Conservation (phyloP, 2,797 vertebrate species). For the Neosilurus mollespiculum region DNA sequence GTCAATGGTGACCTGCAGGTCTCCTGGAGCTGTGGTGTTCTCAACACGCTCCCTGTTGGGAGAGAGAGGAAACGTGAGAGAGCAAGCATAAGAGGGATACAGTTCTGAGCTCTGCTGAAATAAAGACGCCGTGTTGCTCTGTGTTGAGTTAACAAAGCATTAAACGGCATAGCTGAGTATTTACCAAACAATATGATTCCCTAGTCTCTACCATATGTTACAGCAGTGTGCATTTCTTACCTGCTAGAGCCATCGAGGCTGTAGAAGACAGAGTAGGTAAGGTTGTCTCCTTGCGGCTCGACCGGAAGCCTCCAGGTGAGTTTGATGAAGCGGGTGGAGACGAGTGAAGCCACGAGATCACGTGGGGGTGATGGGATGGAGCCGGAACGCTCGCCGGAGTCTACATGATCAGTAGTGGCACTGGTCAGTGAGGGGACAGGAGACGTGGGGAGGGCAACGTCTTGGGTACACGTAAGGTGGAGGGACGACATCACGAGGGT, state of each 20-base stretch:
- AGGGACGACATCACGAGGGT: conserved; percentile 60
- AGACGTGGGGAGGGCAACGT: conserved; percentile 94
- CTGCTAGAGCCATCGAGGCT: conserved; percentile 88
- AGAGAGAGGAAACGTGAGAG: no score
- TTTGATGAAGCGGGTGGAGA: conserved; percentile 98
- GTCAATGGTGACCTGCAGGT: conserved; percentile 93
- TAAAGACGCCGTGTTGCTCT: conserved; percentile 12
- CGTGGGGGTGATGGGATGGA: conserved; percentile 88
- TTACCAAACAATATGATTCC: conserved; percentile 6
- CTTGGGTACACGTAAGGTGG: conserved; percentile 77
- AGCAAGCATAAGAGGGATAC: neutral
- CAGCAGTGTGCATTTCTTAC: conserved; percentile 65
- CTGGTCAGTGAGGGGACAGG: conserved; percentile 98
- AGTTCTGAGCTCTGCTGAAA: conserved; percentile 7
- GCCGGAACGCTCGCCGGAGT: conserved; percentile 83
- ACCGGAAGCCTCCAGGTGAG: conserved; percentile 92
- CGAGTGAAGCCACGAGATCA: conserved; percentile 93
- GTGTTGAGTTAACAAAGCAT: neutral
- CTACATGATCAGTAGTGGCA: conserved; percentile 99
- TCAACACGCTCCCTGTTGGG: conserved; percentile 85
- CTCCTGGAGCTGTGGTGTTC: conserved; percentile 88
- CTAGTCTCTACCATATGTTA: neutral
- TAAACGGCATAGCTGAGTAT: conserved; percentile 12
- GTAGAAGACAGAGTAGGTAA: conserved; percentile 96
- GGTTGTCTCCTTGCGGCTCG: conserved; percentile 89